Conservation (phyloP, 2,888 invertebrate genomes). For the Neoscelio sp. region DNA sequence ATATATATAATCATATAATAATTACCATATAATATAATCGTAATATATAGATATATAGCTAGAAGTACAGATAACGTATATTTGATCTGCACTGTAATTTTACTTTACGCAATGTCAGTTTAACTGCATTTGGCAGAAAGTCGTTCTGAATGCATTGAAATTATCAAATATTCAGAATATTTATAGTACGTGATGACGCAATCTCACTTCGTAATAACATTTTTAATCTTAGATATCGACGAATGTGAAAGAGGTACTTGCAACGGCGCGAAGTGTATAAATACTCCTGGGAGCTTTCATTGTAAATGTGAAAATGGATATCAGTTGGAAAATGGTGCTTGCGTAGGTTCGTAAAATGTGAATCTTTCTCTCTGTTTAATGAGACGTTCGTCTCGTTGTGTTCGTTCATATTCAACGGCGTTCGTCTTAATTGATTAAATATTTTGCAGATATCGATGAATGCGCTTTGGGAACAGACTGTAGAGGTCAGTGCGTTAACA, state of each 20-base stretch:
- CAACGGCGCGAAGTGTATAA: conserved; percentile 77
- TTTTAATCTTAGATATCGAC: conserved; percentile 76
- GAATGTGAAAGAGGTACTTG: conserved; percentile 78
- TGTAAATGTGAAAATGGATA: conserved; percentile 79
- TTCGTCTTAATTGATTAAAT: conserved; percentile 58
- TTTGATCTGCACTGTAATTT: not conserved
- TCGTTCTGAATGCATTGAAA: not conserved
- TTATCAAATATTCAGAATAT: conserved; percentile 11
- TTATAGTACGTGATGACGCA: conserved; percentile 1
- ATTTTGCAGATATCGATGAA: conserved; percentile 78
- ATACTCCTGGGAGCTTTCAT: conserved; percentile 77
- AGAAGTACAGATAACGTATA: not conserved
- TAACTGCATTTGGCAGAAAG: not conserved
- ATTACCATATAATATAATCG: too few relatives aligned
- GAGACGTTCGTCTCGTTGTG: too few relatives aligned
- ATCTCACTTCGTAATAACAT: conserved; percentile 28
- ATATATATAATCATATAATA: conserved; percentile 76
- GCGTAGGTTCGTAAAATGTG: conserved; percentile 76
- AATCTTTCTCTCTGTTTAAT: conserved; percentile 21
- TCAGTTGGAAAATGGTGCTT: conserved; percentile 73
- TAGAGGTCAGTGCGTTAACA: conserved; percentile 79
- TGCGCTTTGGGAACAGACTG: conserved; percentile 75
- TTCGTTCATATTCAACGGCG: too few relatives aligned
- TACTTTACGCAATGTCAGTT: not conserved
- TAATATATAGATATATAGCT: too few relatives aligned